Base-by-base conservation (phyloP, 2,888 invertebrate genomes). In the Chymomyza amoena region DNA sequence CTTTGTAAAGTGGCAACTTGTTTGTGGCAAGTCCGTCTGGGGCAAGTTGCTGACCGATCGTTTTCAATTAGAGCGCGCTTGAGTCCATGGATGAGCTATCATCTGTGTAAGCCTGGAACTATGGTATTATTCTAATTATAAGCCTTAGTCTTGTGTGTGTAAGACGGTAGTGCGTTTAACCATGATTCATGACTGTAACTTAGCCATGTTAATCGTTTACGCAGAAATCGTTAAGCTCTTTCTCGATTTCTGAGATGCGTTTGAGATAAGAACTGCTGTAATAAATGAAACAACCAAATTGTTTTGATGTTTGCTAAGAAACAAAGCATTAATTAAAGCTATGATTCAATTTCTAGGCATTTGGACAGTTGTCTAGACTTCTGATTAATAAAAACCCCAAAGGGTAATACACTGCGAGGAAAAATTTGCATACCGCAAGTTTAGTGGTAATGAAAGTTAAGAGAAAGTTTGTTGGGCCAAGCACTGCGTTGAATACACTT, bases 31-130 rank as follows among this genome's bases (percentile, higher is more conserved):
- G 54, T 25, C 16, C 54, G 45, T 57, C 66, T 62, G 68, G n/a
- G 10, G 16, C 61, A 39, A 18, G 15, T 32, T 16, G 18, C 36
- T 60, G n/a, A 36, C 72, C 77, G 78, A 86, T 86, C 86, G 81
- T 70, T 82, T 84, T 84, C 84, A 84, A 84, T 84, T 84, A 84
- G 70, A 18, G 20, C 32, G 45, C 54, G 56, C 67, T 18, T 61
- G 62, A 51, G 36, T 57, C 51, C 64, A 60, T 62, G 15, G 25
- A 61, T 60, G 56, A 76, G 70, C 71, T 63, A 66, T 74, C 36
- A 60, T 10, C 61, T 54, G 1, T 51, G 63, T 64, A 64, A 61
- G 62, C 64, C 51, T n/a, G 36, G 36, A 61, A 52, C 50, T 51
- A 9, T 54, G 39, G 56, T 56, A 66, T 65, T 57, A 64, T 78